These are phyloP conservation scores for Erebia ligea DNA, from an alignment of 2,888 invertebrate genomes.

Conservation along the genomic window DNA sequence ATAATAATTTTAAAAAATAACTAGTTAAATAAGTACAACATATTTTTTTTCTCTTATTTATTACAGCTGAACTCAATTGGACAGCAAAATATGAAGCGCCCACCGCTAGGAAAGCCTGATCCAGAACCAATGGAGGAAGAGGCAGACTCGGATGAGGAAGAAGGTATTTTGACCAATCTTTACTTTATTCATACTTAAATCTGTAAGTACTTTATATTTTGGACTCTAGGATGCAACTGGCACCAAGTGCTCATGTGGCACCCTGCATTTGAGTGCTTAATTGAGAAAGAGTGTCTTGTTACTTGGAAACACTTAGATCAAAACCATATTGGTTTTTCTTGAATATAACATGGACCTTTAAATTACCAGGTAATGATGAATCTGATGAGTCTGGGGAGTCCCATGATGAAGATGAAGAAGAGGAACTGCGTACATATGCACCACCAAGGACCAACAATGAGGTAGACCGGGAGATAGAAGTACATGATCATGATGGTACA, in stretches of 20 bases:
- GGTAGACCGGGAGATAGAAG: conserved; percentile 68
- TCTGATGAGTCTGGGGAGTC: conserved; percentile 83
- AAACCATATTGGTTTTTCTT: too few relatives aligned
- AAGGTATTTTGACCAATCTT: conserved; percentile 59
- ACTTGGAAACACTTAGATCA: too few relatives aligned
- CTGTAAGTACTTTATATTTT: too few relatives aligned
- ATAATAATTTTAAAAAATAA: too few relatives aligned
- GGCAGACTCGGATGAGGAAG: conserved; percentile 83
- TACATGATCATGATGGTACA: conserved; percentile 61
- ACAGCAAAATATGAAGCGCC: conserved; percentile 77
- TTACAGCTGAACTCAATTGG: conserved; percentile 76
- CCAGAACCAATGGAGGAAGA: conserved; percentile 83
- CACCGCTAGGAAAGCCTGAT: conserved; percentile 80
- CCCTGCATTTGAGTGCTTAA: too few relatives aligned
- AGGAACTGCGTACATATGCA: conserved; percentile 75
- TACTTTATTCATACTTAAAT: too few relatives aligned
- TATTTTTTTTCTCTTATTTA: conserved; percentile 13
- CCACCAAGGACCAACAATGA: conserved; percentile 73
- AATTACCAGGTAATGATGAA: conserved; percentile 74
- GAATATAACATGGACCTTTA: neutral
- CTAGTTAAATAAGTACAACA: too few relatives aligned
- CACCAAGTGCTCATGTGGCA: too few relatives aligned
- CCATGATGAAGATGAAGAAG: conserved; percentile 84
- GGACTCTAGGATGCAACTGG: too few relatives aligned
- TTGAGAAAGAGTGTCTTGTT: too few relatives aligned